Evolutionary conservation across 2,113 vertebrate species (phyloP), one percentile per base, ranked within the genome.

Genomic region (Parotia lawesii): DNA sequence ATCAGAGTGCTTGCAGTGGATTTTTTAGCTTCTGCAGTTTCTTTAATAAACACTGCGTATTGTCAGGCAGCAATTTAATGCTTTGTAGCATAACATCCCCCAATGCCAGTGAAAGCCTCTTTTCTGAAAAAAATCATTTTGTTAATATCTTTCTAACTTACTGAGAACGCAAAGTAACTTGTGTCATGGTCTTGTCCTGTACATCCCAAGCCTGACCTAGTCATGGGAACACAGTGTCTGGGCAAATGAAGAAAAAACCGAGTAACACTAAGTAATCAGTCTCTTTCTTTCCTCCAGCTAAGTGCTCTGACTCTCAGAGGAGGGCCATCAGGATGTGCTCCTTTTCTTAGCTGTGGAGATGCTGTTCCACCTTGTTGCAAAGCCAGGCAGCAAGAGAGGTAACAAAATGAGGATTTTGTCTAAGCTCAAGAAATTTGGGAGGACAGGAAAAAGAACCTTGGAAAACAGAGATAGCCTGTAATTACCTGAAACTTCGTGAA

Each of bases 61-160:
- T 27, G 33, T 89, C 90, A 91, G 51, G 11, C 71, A 70, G 60
- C 29, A 71, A 73, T 88, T 89, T 95, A 81, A 65, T 67, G 75
- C 72, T 96, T 94, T 96, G 75, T 85, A 81, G 33, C 85, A 78
- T 35, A 80, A 87, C 65, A 67, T 87, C 22, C 58, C 47, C 74
- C 29, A 28, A 21, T 93, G 79, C 58, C 90, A 90, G 69, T 72
- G 83, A 96, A 96, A 89, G 50, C 38, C 75, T 69, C 27, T 65
- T 81, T 73, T 91, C 79, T 60, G 89, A 96, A 93, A 86, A 96
- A 96, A 87, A 61, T 76, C 45, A n/a, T 82, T 92, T 85, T 70
- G 45, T 85, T 77, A 74, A 22, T 40, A 12, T 60, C 87, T 94
- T 91, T 88, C 86, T 77, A 89, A 31, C 78, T 95, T 87, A 93